Evolutionary conservation across 35 echinoderm and acorn worm species (phyloP).

Genomic region (Ptychodera flava): DNA sequence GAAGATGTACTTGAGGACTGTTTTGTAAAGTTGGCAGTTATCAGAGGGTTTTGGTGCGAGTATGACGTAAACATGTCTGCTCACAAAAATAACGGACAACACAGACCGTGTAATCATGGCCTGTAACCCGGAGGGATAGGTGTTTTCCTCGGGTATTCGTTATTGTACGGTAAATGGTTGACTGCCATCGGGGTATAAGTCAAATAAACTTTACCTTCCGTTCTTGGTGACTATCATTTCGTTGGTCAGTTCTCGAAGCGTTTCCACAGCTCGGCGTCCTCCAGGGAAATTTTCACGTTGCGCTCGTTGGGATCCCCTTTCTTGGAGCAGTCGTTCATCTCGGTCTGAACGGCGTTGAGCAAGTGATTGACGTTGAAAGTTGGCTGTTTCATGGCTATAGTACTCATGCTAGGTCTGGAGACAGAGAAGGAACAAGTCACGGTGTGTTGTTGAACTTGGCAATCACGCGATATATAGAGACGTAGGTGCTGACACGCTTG

Average conservation of each 20-base stretch:
- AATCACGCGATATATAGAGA: no score
- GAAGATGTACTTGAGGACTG: no score
- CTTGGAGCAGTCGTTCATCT: conserved; percentile 54
- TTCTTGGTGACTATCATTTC: conserved; percentile 99
- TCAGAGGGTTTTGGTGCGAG: no score
- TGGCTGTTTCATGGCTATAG: conserved; percentile 39
- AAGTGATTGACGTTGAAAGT: conserved; percentile 52
- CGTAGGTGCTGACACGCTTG: background rate
- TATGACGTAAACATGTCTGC: no score
- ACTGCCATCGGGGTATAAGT: no score
- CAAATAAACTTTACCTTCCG: conserved; percentile 64
- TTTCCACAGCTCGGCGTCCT: conserved; percentile 71
- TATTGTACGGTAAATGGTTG: no score
- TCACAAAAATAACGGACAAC: no score
- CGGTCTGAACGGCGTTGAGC: conserved; percentile 48
- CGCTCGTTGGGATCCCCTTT: conserved; percentile 60
- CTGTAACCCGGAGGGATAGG: no score
- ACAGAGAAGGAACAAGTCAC: background rate
- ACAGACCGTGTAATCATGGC: no score
- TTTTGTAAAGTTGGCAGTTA: no score
- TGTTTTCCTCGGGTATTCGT: no score
- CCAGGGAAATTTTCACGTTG: conserved; percentile 60
- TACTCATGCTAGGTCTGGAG: conserved; percentile 27
- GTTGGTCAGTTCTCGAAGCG: conserved; percentile 85
- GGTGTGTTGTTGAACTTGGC: background rate